Evolutionary conservation across 2,888 invertebrate species (phyloP), one percentile per base, ranked within the genome.

Genomic region (Macroteleia sp.): DNA sequence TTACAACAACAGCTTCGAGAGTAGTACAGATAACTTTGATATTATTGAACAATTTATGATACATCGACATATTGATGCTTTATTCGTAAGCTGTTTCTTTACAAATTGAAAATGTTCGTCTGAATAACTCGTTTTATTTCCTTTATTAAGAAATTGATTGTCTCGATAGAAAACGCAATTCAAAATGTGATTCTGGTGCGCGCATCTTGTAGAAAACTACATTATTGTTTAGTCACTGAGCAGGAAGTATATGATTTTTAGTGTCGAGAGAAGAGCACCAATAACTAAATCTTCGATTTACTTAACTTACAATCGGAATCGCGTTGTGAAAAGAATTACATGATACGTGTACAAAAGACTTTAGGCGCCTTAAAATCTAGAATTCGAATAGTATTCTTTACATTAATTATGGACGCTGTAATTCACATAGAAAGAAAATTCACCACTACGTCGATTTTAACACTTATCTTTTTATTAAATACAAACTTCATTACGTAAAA

Each of bases 91-190:
- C n/a, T n/a, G n/a, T n/a, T n/a, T n/a, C n/a, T n/a, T n/a, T n/a
- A n/a, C n/a, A n/a, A n/a, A n/a, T n/a, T n/a, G n/a, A n/a, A n/a
- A n/a, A n/a, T n/a, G n/a, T n/a, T n/a, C n/a, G n/a, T n/a, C n/a
- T n/a, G n/a, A n/a, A n/a, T n/a, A n/a, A n/a, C n/a, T n/a, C n/a
- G n/a, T n/a, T n/a, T n/a, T n/a, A n/a, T n/a, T n/a, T n/a, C n/a
- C n/a, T n/a, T n/a, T n/a, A n/a, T n/a, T n/a, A n/a, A n/a, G n/a
- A n/a, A 61, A 82, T 80, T 86, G 89, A 89, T 89, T 89, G 89
- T 89, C 88, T 85, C 83, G 61, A 83, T 87, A 87, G 79, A 84
- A 84, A 89, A 87, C 84, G 86, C 85, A 87, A 86, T 88, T 84
- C 85, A 79, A 79, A 82, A 75, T 46, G 30, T 54, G 42, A 46